Conservation (phyloP, 1,140 invertebrate genomes). For the Frieseomelitta varia region DNA sequence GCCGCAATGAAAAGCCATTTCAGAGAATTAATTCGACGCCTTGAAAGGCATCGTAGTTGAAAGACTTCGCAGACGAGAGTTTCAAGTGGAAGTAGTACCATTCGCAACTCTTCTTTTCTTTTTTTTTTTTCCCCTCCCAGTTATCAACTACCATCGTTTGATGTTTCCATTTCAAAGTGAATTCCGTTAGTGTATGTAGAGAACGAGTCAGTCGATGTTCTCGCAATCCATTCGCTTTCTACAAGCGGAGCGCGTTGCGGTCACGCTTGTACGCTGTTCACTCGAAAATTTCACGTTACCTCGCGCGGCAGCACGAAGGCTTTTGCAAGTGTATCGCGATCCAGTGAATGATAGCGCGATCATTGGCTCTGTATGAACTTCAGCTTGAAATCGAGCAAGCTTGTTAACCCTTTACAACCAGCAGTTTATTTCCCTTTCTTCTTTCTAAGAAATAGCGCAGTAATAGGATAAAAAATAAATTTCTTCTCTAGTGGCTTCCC, state of each 20-base stretch:
- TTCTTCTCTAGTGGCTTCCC: no score
- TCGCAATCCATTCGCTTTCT: background rate
- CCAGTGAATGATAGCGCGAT: slow-evolving; percentile 2
- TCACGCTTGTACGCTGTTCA: slow-evolving; percentile 12
- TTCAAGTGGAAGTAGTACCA: background rate
- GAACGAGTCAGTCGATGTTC: background rate
- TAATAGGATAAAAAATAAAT: no score
- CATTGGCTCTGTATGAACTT: no score
- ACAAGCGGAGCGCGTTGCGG: background rate
- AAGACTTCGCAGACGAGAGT: background rate
- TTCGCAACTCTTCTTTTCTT: background rate
- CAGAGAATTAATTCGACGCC: no score
- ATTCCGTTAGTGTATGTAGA: background rate
- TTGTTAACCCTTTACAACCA: no score
- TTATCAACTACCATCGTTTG: background rate
- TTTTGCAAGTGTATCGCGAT: slow-evolving; percentile 31
- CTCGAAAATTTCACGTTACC: slow-evolving; percentile 7
- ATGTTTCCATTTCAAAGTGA: slow-evolving; percentile 10
- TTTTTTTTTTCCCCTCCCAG: background rate
- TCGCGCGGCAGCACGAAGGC: background rate
- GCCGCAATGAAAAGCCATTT: no score
- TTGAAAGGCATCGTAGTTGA: background rate
- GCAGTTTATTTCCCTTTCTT: no score
- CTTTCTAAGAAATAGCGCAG: no score
- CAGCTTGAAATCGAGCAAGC: no score